These are phyloP conservation scores for Rhynchotus rufescens DNA, from an alignment of 2,797 vertebrate genomes.

Conservation along the genomic window DNA sequence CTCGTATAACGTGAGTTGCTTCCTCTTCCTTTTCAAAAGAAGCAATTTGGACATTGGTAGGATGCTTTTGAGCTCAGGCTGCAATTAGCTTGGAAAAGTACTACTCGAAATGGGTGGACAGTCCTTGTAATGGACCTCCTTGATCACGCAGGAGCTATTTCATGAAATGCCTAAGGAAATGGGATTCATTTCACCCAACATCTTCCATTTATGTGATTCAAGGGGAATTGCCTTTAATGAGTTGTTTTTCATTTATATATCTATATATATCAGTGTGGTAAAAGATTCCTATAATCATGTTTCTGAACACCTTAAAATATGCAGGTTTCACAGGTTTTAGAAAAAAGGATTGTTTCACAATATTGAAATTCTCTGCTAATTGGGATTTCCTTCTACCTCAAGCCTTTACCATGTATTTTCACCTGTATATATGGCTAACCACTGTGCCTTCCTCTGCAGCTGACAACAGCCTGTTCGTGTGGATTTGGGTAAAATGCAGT, in stretches of 20 bases:
- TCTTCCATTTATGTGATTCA: neutral
- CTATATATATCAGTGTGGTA: neutral
- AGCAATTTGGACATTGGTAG: neutral
- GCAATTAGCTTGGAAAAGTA: neutral
- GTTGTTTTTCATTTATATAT: neutral
- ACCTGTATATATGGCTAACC: neutral
- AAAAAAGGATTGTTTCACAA: neutral
- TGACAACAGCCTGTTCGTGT: accelerated
- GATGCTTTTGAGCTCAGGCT: neutral
- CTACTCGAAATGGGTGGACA: neutral
- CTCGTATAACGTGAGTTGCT: accelerated
- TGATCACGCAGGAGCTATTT: neutral
- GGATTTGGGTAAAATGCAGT: neutral
- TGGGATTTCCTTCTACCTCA: neutral
- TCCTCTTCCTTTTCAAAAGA: neutral
- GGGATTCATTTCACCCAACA: neutral
- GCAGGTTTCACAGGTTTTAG: neutral
- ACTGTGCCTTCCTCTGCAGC: neutral
- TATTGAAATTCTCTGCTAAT: neutral
- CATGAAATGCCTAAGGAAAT: neutral
- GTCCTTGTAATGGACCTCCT: neutral
- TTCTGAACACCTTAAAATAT: neutral
- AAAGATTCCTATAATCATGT: neutral
- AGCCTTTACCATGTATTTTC: neutral
- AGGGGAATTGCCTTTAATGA: neutral